Evolutionary conservation across 2,113 vertebrate species (phyloP).

Genomic region (Microtus oregoni): DNA sequence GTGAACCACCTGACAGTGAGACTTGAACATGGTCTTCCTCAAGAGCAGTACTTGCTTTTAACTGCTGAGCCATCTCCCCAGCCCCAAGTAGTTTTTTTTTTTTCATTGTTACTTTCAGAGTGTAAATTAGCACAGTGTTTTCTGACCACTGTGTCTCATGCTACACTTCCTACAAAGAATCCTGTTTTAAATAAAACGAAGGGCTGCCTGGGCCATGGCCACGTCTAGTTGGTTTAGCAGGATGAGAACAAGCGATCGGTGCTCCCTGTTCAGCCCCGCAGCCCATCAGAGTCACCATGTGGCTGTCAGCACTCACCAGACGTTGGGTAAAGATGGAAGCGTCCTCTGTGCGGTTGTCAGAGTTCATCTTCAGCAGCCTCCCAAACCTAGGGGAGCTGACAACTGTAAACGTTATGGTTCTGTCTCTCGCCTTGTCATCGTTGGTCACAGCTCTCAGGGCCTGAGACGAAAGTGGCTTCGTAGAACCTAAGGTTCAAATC

Average conservation of each 20-base stretch:
- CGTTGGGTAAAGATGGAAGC: constrained; percentile 91
- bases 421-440: constrained; percentile 87
- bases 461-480: constrained; percentile 87
- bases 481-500: constrained; percentile 86
- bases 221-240: constrained; percentile 4
- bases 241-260: not conserved
- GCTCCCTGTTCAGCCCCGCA: accelerated
- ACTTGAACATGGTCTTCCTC: not conserved
- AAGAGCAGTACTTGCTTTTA: not conserved
- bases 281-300: not conserved
- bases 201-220: not conserved
- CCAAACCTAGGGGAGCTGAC: constrained; percentile 89
- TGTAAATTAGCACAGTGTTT: not conserved
- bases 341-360: constrained; percentile 86
- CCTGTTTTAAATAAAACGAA: constrained; percentile 67
- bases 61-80: not conserved
- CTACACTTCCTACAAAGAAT: not conserved
- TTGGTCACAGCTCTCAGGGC: constrained; percentile 91
- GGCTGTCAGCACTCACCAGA: constrained; percentile 89
- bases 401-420: constrained; percentile 89
- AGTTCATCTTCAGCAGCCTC: constrained; percentile 86
- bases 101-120: constrained; percentile 4
- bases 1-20: not conserved
- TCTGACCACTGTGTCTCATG: not conserved
- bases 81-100: not conserved